These are phyloP conservation scores for Phalacrocorax carbo DNA, from an alignment of 2,113 vertebrate species.

Conservation along the genomic window DNA sequence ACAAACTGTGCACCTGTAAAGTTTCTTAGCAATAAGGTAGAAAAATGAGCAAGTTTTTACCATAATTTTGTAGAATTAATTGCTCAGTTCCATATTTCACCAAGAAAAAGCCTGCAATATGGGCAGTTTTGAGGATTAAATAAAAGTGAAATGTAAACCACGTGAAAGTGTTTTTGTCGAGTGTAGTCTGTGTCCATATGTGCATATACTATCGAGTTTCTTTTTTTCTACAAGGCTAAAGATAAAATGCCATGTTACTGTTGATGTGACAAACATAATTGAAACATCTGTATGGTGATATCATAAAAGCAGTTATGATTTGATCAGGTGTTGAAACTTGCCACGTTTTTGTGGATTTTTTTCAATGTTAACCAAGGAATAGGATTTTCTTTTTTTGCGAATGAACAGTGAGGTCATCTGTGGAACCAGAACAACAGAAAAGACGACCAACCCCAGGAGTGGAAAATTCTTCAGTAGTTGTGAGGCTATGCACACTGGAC, in stretches of 20 bases:
- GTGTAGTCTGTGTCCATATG: slow-evolving; percentile 65
- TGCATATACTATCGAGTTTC: slow-evolving; percentile 8
- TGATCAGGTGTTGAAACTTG: slow-evolving; percentile 16
- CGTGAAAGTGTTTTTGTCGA: slow-evolving; percentile 70
- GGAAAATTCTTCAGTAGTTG: slow-evolving; percentile 11
- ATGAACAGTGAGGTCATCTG: background rate
- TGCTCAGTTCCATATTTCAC: slow-evolving; percentile 93
- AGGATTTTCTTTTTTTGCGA: background rate
- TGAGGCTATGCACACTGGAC: slow-evolving; percentile 28
- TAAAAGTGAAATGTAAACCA: slow-evolving; percentile 86
- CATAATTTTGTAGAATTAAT: slow-evolving; percentile 94
- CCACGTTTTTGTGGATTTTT: background rate
- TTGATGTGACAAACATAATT: slow-evolving; percentile 18
- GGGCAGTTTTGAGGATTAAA: slow-evolving; percentile 92
- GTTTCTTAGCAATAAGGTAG: slow-evolving; percentile 98
- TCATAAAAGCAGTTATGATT: background rate
- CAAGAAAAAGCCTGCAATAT: slow-evolving; percentile 83
- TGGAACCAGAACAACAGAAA: slow-evolving; percentile 6
- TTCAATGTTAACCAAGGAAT: background rate
- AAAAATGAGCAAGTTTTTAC: slow-evolving; percentile 87
- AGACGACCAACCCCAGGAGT: background rate
- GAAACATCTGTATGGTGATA: background rate
- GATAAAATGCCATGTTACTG: slow-evolving; percentile 43
- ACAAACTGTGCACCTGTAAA: slow-evolving; percentile 94
- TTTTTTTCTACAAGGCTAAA: slow-evolving; percentile 10